Percentiles rank a stretch among this genome's conserved stretches.
Evolutionary conservation across 2,797 vertebrate species (phyloP).

Genomic region (Tragopan temminckii): DNA sequence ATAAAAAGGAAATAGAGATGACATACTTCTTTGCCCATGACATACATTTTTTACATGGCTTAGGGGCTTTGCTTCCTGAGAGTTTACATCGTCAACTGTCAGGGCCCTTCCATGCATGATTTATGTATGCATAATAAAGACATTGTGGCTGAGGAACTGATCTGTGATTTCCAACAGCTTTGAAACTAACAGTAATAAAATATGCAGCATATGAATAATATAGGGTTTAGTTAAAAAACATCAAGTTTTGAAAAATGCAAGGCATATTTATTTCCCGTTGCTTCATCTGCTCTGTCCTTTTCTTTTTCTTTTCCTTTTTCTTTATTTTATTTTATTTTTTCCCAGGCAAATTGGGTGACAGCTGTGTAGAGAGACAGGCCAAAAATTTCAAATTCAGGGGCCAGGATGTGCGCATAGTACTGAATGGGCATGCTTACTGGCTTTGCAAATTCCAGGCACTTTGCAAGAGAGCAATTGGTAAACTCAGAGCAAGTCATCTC

Average conservation of each 20-base stretch:
- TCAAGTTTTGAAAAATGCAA: conserved; percentile 20
- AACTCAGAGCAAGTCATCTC: background rate
- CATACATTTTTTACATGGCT: conserved; percentile 71
- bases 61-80: conserved; percentile 68
- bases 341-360: background rate
- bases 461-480: too few species aligned
- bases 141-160: conserved; percentile 28
- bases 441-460: fast-evolving
- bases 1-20: conserved; percentile 62
- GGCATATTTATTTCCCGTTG: conserved; percentile 16
- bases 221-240: conserved; percentile 20
- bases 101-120: conserved; percentile 71
- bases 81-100: conserved; percentile 63
- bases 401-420: background rate
- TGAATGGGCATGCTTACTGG: fast-evolving
- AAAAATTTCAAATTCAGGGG: background rate
- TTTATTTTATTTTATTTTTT: background rate
- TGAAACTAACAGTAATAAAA: conserved; percentile 56
- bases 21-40: conserved; percentile 34
- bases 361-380: background rate
- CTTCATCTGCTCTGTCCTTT: background rate
- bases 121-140: conserved; percentile 75
- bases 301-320: too few species aligned
- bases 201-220: conserved; percentile 43
- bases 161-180: conserved; percentile 64